phyloP scores from a whole-genome alignment of 2,113 vertebrate species.

The Ictalurus furcatus region DNA sequence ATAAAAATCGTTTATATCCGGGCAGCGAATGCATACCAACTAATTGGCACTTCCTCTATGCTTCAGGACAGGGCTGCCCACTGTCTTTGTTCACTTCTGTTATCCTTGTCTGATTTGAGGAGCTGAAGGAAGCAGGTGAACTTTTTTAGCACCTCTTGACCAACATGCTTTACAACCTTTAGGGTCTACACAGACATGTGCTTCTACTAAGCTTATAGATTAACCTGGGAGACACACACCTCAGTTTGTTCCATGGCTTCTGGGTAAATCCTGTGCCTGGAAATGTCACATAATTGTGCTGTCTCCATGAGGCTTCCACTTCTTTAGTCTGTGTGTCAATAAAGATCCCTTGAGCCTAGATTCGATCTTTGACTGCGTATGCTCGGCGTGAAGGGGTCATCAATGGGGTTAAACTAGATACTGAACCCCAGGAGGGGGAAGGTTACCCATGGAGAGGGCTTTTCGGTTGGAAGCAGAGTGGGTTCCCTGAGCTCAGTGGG shows the following conservation, averaged over 20 bases:
- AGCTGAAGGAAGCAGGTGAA: conserved; percentile 54
- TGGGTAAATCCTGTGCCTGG: conserved; percentile 60
- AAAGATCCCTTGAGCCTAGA: background rate
- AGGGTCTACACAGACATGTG: conserved; percentile 59
- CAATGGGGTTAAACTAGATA: conserved; percentile 42
- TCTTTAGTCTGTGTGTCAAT: background rate
- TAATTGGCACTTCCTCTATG: conserved; percentile 57
- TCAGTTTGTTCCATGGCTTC: conserved; percentile 46
- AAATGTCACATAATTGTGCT: conserved; percentile 71
- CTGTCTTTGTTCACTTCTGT: conserved; percentile 39
- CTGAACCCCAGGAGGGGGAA: conserved; percentile 52
- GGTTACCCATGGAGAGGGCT: conserved; percentile 32
- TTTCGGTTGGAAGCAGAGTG: conserved; percentile 66
- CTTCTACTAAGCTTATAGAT: conserved; percentile 55
- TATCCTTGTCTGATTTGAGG: conserved; percentile 35
- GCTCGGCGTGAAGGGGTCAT: conserved; percentile 27
- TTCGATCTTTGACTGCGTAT: conserved; percentile 26
- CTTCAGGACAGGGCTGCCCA: background rate
- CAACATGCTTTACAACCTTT: conserved; percentile 62
- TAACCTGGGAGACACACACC: conserved; percentile 40
- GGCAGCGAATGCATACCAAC: conserved; percentile 64
- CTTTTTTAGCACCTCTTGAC: conserved; percentile 62
- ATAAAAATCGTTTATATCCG: conserved; percentile 70
- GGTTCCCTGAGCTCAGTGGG: conserved; percentile 61
- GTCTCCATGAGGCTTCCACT: conserved; percentile 65